Evolutionary conservation across 2,888 invertebrate species (phyloP), one percentile per base, ranked within the genome.

Genomic region (Toxonevra muliebris): DNA sequence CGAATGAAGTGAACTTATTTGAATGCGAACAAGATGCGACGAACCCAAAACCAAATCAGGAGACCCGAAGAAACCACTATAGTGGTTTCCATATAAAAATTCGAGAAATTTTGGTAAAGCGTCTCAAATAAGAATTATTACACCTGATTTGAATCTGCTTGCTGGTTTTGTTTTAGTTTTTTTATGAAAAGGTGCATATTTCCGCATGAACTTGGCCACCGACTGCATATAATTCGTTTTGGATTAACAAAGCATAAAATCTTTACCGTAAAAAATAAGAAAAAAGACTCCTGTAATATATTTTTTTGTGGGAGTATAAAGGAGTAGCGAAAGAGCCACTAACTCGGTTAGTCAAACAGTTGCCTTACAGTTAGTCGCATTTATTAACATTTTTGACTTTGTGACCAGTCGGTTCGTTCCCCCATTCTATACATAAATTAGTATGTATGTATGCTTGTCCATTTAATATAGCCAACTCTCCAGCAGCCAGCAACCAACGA

Each of bases 121-220:
- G 80, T 80, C 80, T 79, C 80, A 76, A 80, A 83, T 82, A 83
- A 82, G 83, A 84, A 84, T 84, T 84, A 84, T 84, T 84, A 84
- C 84, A 84, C 84, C 84, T 84, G 84, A 84, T 84, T 84, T 82
- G 80, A 80, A 84, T 84, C 83, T 79, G 80, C 77, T 79, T 80
- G 71, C 7, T 2, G 7, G 30, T 30, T 15, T 59, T 42, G 30
- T 15, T 53, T n/a, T 17, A 4, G 3, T 30, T 30, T 30, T 30
- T 30, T 30, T 30, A 30, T 30, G 7, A 30, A 30, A 30, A 30
- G 30, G 30, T 30, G 30, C 30, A 30, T 30, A 30, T 30, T 30
- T 65, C 60, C 53, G 75, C 79, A 79, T 82, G 80, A 81, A 82
- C 81, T 82, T 82, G 82, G 81, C 82, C 82, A 81, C 73, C 74